phyloP scores from a whole-genome alignment of 2,113 vertebrate species.

The Chinchilla lanigera region DNA sequence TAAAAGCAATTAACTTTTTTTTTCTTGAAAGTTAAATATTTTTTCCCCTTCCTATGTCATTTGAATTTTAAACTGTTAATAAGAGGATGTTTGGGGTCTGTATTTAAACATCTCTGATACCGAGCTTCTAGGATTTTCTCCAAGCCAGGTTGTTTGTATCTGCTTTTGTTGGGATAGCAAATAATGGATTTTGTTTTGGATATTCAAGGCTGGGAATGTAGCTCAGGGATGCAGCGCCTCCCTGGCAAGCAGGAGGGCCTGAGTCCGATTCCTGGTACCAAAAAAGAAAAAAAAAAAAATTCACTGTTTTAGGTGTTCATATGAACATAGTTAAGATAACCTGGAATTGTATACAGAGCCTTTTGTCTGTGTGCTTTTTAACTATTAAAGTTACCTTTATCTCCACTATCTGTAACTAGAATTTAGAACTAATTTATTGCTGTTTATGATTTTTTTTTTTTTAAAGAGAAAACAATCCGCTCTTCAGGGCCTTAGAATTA shows the following conservation, averaged over 20 bases:
- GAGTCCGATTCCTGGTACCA: not conserved
- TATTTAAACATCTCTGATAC: not conserved
- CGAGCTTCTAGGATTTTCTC: not conserved
- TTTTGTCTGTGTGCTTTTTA: constrained; percentile 52
- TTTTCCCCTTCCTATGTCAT: not conserved
- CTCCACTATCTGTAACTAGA: not conserved
- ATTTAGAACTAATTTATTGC: constrained; percentile 23
- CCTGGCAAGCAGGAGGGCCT: not conserved
- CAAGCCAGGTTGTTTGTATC: not conserved
- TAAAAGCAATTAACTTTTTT: not conserved
- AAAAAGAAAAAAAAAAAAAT: not conserved
- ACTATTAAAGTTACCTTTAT: not conserved
- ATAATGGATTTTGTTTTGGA: constrained; percentile 25
- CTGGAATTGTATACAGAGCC: constrained; percentile 13
- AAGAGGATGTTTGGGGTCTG: not conserved
- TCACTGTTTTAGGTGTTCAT: not conserved
- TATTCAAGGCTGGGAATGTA: not conserved
- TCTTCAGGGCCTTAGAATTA: not conserved
- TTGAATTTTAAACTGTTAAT: constrained; percentile 48
- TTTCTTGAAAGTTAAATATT: not conserved
- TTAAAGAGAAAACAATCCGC: not conserved
- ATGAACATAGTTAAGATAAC: not conserved
- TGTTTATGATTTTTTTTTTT: not conserved
- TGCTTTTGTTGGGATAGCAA: constrained; percentile 32
- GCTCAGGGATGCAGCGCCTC: not conserved